These are phyloP conservation scores for Creontiades dilutus DNA, from an alignment of 2,888 invertebrate species.

Conservation along the genomic window DNA sequence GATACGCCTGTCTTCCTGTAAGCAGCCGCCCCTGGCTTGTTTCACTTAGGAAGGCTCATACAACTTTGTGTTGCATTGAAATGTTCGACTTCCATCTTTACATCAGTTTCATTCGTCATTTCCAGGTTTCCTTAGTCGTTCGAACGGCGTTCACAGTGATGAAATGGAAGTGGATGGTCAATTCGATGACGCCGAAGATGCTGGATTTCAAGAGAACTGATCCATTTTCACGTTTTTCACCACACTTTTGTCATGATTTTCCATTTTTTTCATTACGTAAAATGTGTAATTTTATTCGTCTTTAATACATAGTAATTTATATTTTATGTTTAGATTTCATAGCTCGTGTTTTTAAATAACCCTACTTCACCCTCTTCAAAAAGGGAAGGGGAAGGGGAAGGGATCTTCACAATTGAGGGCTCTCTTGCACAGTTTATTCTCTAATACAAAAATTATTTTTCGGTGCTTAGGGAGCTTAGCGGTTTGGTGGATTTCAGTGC, in stretches of 20 bases:
- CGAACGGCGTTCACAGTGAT: slow-evolving; percentile 38
- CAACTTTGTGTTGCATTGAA: no score
- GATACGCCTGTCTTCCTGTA: no score
- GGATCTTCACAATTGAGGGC: no score
- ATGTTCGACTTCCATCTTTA: no score
- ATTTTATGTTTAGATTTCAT: not conserved
- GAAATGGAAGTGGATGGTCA: slow-evolving; percentile 80
- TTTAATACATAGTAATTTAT: slow-evolving; percentile 21
- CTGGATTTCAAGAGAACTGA: slow-evolving; percentile 67
- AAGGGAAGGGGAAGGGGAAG: no score
- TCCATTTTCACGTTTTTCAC: not conserved
- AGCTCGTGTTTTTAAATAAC: not conserved
- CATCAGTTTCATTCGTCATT: not conserved
- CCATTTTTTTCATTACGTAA: not conserved
- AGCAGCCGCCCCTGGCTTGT: no score
- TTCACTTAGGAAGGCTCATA: no score
- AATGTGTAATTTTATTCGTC: not conserved
- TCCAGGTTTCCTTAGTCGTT: slow-evolving; percentile 62
- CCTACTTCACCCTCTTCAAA: not conserved
- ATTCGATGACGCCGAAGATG: slow-evolving; percentile 82
- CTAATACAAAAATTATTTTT: no score
- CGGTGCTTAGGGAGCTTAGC: no score
- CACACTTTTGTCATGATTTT: not conserved
- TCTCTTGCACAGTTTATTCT: no score
- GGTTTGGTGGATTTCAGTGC: no score